Evolutionary conservation across 2,113 vertebrate genomes (phyloP), one percentile per base, ranked within the genome.

Genomic region (Sterrhoptilus dennistouni): DNA sequence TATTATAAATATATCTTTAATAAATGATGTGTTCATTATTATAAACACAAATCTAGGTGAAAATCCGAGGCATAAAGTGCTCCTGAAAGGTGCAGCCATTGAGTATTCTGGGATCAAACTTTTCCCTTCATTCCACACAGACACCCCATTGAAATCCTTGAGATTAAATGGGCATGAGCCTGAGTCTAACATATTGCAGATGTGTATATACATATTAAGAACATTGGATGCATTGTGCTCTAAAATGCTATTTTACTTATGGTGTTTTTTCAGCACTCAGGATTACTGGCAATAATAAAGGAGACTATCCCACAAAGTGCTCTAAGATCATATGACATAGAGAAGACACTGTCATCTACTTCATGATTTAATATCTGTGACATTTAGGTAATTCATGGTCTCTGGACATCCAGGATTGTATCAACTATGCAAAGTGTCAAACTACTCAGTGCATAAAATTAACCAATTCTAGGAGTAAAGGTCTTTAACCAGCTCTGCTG

Each of bases 101-200:
- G 35, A 47, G 66, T 87, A 70, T 66, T 83, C 29, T 40, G 31
- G 63, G 38, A 91, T 96, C 63, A 83, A 90, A 91, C 85, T 63
- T 91, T 74, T 69, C 29, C 38, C 61, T 85, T 95, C 79, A 21
- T 91, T 95, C 78, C 42, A n/a, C 47, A 85, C 68, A 88, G 74
- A 86, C 91, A 95, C 75, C 4, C 66, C 59, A 81, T 91, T 93
- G 89, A 96, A 95, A 91, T 77, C 29, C 15, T 76, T 66, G 57
- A 74, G 68, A 96, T 96, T 94, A 93, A 93, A 63, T 59, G 68
- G 50, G 59, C 21, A 9, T 74, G 60, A 94, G 45, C 70, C 65
- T 94, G 80, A 87, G 61, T 84, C 91, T 94, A 97, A 94, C 94
- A 82, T 93, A 93, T 94, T 96, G 74, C 95, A 96, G 94, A 94